Evolutionary conservation across 2,888 invertebrate genomes (phyloP).

Genomic region (Antitype chi): DNA sequence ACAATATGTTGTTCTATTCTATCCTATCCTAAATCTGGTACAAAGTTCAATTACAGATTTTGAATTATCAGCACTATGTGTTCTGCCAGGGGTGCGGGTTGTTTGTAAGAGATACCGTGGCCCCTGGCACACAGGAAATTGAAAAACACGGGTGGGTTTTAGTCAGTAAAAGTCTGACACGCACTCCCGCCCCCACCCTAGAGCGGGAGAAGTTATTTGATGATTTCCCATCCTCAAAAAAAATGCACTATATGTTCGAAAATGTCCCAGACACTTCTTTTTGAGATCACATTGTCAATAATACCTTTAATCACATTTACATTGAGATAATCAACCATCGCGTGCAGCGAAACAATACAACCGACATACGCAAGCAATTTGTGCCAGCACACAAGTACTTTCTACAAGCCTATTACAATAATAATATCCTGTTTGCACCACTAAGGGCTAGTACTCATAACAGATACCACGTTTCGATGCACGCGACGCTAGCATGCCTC

Average conservation of each 20-base stretch:
- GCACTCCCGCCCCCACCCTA: too few species aligned
- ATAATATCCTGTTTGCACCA: slow-evolving; percentile 51
- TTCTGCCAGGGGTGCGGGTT: too few species aligned
- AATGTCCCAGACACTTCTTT: neutral
- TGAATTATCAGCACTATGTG: neutral
- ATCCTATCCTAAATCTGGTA: too few species aligned
- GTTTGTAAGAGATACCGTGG: too few species aligned
- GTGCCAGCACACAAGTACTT: slow-evolving; percentile 45
- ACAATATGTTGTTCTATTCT: too few species aligned
- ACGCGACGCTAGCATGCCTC: slow-evolving; percentile 10
- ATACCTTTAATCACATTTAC: slow-evolving; percentile 10
- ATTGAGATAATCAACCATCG: slow-evolving; percentile 34
- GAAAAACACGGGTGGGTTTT: too few species aligned
- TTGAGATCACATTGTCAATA: slow-evolving; percentile 5
- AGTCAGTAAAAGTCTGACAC: too few species aligned
- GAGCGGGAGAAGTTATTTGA: too few species aligned
- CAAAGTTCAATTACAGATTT: neutral
- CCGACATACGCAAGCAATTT: slow-evolving; percentile 43
- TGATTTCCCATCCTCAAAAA: too few species aligned
- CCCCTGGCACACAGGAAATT: too few species aligned
- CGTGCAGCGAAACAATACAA: slow-evolving; percentile 54
- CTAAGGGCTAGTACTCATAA: slow-evolving; percentile 8
- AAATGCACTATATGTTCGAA: too few species aligned
- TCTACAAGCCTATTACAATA: slow-evolving; percentile 47
- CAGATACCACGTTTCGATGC: slow-evolving; percentile 9